Conservation (phyloP, 2,888 invertebrate genomes). For the Notodonta ziczac region DNA sequence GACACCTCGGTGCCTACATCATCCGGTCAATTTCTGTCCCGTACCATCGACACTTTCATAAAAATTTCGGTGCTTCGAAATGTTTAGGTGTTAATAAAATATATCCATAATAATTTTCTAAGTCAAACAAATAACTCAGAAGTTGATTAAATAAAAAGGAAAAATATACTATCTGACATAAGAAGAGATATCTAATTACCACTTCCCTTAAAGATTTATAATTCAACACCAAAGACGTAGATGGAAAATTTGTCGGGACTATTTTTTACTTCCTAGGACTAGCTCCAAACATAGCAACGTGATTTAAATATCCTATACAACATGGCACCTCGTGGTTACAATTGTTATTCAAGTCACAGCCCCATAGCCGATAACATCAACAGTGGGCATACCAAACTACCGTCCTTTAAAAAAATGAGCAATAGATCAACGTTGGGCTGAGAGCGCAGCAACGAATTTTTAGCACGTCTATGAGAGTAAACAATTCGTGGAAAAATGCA, state of each 20-base stretch:
- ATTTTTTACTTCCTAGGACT: constrained; percentile 20
- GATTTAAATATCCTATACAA: constrained; percentile 29
- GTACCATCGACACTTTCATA: constrained; percentile 28
- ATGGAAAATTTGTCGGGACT: constrained; percentile 4
- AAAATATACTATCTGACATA: not conserved
- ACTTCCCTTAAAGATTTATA: not conserved
- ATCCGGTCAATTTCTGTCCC: constrained; percentile 76
- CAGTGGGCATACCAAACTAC: constrained; percentile 18
- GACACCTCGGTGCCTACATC: constrained; percentile 77
- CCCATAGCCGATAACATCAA: constrained; percentile 31
- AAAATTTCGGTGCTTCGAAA: not conserved
- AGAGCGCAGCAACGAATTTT: constrained; percentile 47
- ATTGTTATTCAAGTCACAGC: constrained; percentile 44
- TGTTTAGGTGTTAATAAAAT: not conserved
- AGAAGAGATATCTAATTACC: not conserved
- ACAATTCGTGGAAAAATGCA: constrained; percentile 65
- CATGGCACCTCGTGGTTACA: constrained; percentile 20
- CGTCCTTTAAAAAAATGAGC: constrained; percentile 15
- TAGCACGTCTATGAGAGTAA: constrained; percentile 70
- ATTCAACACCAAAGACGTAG: not conserved
- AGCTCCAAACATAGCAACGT: constrained; percentile 20
- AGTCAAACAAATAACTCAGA: too few relatives aligned
- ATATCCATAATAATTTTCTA: not conserved
- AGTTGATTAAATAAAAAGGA: too few relatives aligned
- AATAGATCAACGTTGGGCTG: constrained; percentile 23